phyloP scores from a whole-genome alignment of 2,888 invertebrate genomes.

The Vandiemenella viatica region DNA sequence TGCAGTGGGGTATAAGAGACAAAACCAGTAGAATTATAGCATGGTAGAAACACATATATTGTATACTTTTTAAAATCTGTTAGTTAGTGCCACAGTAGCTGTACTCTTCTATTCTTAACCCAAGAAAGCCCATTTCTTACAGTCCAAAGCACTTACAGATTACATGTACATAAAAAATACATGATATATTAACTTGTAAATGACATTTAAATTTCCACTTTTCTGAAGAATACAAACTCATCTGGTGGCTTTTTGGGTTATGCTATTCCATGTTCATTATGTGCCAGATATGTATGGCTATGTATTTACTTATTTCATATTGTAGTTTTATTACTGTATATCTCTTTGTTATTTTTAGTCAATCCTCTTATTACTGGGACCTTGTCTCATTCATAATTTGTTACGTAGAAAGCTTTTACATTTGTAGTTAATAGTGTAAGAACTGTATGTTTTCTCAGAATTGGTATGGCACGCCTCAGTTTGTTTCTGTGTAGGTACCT shows the following conservation, averaged over 20 bases:
- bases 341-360: conserved; percentile 13
- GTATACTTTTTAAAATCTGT: conserved; percentile 14
- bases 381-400: conserved; percentile 12
- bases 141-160: not conserved
- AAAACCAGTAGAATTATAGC: conserved; percentile 13
- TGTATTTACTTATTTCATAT: conserved; percentile 16
- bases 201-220: too few species aligned
- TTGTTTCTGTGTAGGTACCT: not conserved
- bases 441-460: conserved; percentile 17
- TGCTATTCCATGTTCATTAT: conserved; percentile 11
- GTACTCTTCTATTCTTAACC: conserved; percentile 9
- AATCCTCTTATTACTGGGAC: conserved; percentile 8
- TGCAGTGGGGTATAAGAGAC: conserved; percentile 10
- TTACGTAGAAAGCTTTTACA: conserved; percentile 16
- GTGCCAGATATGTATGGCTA: conserved; percentile 12
- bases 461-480: conserved; percentile 2
- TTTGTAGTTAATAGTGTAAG: conserved; percentile 14
- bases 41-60: conserved; percentile 15
- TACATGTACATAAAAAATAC: not conserved
- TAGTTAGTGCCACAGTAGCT: conserved; percentile 14
- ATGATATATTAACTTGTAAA: too few species aligned
- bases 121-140: conserved; percentile 8
- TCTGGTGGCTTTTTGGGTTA: conserved; percentile 10
- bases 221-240: not conserved
- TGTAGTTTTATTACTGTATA: conserved; percentile 16